phyloP scores from a whole-genome alignment of 2,797 vertebrate genomes.

The Alosa sapidissima region DNA sequence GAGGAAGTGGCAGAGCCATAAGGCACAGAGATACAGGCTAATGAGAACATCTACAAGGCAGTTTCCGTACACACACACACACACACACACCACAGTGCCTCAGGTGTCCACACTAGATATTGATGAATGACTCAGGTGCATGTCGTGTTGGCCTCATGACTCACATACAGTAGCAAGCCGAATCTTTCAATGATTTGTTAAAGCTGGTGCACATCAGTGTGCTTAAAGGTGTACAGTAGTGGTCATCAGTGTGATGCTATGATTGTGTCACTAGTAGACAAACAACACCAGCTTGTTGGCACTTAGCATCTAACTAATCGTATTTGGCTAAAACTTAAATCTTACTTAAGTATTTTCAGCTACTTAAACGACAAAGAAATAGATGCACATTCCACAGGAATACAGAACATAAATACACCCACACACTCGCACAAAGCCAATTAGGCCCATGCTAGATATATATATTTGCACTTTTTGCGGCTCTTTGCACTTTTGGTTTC shows the following conservation, averaged over 20 bases:
- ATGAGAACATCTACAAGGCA: not conserved
- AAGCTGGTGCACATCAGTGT: too few species aligned
- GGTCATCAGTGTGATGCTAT: too few species aligned
- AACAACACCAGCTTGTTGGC: too few species aligned
- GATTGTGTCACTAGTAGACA: too few species aligned
- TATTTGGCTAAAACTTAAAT: too few species aligned
- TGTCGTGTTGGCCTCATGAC: too few species aligned
- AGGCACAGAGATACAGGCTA: not conserved
- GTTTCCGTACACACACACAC: not conserved
- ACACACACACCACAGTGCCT: constrained; percentile 19
- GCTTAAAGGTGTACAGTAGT: too few species aligned
- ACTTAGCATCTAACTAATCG: too few species aligned
- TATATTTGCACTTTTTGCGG: not conserved
- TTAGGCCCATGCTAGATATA: not conserved
- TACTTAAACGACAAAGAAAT: not conserved
- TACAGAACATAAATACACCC: not conserved
- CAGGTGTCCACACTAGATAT: too few species aligned
- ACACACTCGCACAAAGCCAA: not conserved
- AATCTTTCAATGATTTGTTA: too few species aligned
- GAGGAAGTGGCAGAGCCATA: not conserved
- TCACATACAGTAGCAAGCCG: too few species aligned
- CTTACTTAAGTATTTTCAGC: not conserved
- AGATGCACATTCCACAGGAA: not conserved
- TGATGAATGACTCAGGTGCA: too few species aligned
- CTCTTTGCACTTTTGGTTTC: not conserved